These are phyloP conservation scores for Phymorhynchus buccinoides DNA, from an alignment of 1,140 invertebrate species.

Conservation along the genomic window DNA sequence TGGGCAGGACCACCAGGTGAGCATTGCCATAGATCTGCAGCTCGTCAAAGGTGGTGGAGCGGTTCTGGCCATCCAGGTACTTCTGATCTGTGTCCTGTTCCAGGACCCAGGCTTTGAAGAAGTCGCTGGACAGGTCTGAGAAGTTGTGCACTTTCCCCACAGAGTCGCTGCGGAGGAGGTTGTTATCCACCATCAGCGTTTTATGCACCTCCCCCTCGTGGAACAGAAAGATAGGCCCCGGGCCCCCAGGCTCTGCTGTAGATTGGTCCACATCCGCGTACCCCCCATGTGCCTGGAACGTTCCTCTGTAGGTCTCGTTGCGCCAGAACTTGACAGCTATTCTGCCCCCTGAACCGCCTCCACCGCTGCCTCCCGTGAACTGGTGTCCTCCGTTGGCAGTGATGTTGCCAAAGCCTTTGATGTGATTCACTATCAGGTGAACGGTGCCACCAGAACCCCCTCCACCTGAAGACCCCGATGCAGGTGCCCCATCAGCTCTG, in stretches of 20 bases:
- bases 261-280: not conserved
- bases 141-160: conserved; percentile 57
- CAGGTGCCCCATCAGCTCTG: conserved; percentile 52
- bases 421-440: conserved; percentile 52
- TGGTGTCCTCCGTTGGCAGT: conserved; percentile 64
- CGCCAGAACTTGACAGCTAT: conserved; percentile 59
- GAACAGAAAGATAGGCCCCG: conserved; percentile 60
- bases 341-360: conserved; percentile 60
- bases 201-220: conserved; percentile 56
- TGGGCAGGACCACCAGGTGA: conserved; percentile 57
- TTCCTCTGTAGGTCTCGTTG: conserved; percentile 61
- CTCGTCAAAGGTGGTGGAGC: conserved; percentile 60
- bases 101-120: conserved; percentile 65
- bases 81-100: conserved; percentile 53
- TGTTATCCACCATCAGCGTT: conserved; percentile 60
- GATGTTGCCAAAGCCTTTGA: conserved; percentile 61
- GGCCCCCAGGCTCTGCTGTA: conserved; percentile 57
- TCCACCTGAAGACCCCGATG: conserved; percentile 47
- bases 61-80: conserved; percentile 51
- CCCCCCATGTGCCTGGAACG: conserved; percentile 60
- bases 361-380: conserved; percentile 51
- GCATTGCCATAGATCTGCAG: conserved; percentile 63
- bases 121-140: conserved; percentile 55
- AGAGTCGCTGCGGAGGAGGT: conserved; percentile 45
- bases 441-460: conserved; percentile 63